Evolutionary conservation across 2,113 vertebrate species (phyloP).

Genomic region (Ctenomys sociabilis): DNA sequence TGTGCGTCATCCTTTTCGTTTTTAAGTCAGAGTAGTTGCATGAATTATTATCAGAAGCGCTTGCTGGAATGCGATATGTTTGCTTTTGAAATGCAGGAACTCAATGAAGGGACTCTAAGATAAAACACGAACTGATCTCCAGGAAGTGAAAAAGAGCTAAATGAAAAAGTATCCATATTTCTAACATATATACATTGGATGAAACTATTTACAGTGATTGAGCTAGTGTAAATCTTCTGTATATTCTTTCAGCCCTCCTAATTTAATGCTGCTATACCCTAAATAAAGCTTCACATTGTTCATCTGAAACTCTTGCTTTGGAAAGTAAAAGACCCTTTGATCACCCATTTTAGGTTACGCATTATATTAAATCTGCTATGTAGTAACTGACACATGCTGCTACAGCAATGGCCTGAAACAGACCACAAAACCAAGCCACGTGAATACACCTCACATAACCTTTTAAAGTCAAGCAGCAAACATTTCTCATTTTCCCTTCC

Average conservation of each 20-base stretch:
- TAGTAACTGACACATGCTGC: not conserved
- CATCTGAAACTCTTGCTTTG: not conserved
- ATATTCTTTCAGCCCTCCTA: too few relatives aligned
- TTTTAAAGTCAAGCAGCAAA: not conserved
- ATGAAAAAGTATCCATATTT: constrained; percentile 56
- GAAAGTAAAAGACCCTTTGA: not conserved
- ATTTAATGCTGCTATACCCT: not conserved
- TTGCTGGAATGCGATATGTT: too few relatives aligned
- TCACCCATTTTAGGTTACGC: not conserved
- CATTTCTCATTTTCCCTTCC: not conserved
- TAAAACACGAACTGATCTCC: too few relatives aligned
- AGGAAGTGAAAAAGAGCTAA: constrained; percentile 67
- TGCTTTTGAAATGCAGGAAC: too few relatives aligned
- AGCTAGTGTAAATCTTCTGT: not conserved
- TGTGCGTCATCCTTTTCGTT: too few relatives aligned
- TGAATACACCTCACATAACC: not conserved
- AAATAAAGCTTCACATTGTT: not conserved
- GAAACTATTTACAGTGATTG: not conserved
- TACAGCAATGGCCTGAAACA: not conserved
- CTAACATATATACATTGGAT: constrained; percentile 58
- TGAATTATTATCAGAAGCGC: too few relatives aligned
- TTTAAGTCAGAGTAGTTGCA: too few relatives aligned
- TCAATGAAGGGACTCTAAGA: too few relatives aligned
- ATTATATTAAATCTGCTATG: too few relatives aligned
- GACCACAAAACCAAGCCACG: not conserved